A percentile compares a stretch with the other conserved stretches of the same genome.
Evolutionary conservation across 2,888 invertebrate genomes (phyloP).

Genomic region (Drosophila bunnanda): DNA sequence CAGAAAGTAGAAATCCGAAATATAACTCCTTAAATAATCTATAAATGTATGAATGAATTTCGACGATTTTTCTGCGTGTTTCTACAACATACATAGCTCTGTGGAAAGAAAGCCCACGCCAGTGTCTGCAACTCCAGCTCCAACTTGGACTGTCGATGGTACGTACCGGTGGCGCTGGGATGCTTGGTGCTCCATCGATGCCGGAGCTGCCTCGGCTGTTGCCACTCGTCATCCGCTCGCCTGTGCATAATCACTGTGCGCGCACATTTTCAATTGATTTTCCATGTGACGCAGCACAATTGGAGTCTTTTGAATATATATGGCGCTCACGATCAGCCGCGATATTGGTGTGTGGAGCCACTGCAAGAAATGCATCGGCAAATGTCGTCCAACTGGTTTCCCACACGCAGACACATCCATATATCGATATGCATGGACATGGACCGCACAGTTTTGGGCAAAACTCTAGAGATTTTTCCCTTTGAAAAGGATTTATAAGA

Average conservation of each 20-base stretch:
- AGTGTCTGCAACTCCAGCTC: constrained; percentile 31
- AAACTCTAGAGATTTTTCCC: constrained; percentile 4
- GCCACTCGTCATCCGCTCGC: constrained; percentile 50
- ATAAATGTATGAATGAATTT: not conserved
- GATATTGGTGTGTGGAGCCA: constrained; percentile 24
- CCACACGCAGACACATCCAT: constrained; percentile 27
- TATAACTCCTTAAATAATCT: no score
- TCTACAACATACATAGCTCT: not conserved
- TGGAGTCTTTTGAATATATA: constrained; percentile 72
- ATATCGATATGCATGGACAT: constrained; percentile 11
- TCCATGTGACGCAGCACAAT: constrained; percentile 79
- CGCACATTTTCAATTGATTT: constrained; percentile 78
- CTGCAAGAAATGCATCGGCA: constrained; percentile 52
- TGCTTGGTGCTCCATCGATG: constrained; percentile 16
- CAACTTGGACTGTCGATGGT: constrained; percentile 17
- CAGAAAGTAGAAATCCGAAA: no score
- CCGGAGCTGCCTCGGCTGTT: constrained; percentile 15
- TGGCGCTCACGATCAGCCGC: constrained; percentile 63
- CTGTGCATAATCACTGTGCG: constrained; percentile 76
- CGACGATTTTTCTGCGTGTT: constrained; percentile 22
- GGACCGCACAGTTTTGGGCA: constrained; percentile 8
- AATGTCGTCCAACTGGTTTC: constrained; percentile 77
- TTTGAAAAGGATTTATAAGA: not conserved
- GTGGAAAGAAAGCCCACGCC: constrained; percentile 63
- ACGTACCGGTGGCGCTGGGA: constrained; percentile 9